These are phyloP conservation scores for Pelagia noctiluca DNA, from an alignment of 30 jellyfish, hydroid and myxozoan species.

Conservation along the genomic window DNA sequence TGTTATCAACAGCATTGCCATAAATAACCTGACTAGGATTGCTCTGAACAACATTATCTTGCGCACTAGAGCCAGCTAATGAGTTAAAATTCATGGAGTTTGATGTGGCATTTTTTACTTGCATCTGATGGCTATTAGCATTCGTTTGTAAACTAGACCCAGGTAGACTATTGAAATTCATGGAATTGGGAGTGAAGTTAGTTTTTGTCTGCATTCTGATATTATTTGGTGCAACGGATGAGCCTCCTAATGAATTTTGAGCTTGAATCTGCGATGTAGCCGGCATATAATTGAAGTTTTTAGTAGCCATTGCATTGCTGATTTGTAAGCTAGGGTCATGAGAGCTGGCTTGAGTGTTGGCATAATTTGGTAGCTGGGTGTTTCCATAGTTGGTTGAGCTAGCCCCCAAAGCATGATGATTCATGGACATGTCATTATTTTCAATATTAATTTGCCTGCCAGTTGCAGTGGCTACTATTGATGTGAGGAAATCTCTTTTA, in stretches of 20 bases:
- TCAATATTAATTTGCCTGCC: neutral
- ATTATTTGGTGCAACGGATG: too few species aligned
- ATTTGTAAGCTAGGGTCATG: neutral
- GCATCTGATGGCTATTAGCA: too few species aligned
- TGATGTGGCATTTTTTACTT: too few species aligned
- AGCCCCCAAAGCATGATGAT: neutral
- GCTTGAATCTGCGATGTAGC: too few species aligned
- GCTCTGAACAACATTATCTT: too few species aligned
- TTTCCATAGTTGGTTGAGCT: neutral
- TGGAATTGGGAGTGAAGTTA: too few species aligned
- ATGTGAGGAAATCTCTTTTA: neutral
- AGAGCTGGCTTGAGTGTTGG: neutral
- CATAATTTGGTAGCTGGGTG: neutral
- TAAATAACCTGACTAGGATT: neutral
- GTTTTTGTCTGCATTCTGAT: too few species aligned
- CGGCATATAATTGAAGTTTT: neutral
- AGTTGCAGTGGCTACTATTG: constrained; percentile 9
- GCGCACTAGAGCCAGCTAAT: neutral
- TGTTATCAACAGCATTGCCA: neutral
- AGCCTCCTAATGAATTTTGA: too few species aligned
- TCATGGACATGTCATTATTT: neutral
- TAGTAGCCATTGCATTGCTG: neutral
- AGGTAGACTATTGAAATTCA: too few species aligned
- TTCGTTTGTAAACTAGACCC: too few species aligned
- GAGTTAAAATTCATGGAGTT: neutral